phyloP scores from a whole-genome alignment of 2,888 invertebrate genomes.

The Acanthosepion lycidas region DNA sequence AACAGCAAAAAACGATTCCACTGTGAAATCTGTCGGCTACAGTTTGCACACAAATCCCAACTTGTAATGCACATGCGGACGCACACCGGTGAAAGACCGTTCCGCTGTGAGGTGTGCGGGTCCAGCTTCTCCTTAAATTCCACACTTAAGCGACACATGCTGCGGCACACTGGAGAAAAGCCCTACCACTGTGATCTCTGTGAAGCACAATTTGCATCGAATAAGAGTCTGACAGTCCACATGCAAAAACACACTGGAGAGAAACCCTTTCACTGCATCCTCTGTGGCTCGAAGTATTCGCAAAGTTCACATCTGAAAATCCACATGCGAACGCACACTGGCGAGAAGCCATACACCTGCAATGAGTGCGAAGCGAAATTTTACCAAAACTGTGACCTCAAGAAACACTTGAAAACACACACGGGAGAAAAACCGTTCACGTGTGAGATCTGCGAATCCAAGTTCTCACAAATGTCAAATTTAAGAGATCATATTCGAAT shows the following conservation, averaged over 20 bases:
- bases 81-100: not conserved
- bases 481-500: not conserved
- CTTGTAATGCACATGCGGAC: conserved; percentile 23
- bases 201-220: not conserved
- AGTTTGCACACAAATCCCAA: conserved; percentile 24
- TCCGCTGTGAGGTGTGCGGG: not conserved
- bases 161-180: not conserved
- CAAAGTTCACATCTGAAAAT: not conserved
- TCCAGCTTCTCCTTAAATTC: not conserved
- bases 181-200: not conserved
- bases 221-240: not conserved
- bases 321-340: not conserved
- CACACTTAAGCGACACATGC: not conserved
- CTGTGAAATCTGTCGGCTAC: not conserved
- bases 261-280: not conserved
- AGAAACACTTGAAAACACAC: not conserved
- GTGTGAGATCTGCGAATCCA: not conserved
- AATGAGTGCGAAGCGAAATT: not conserved
- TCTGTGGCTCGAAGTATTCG: not conserved
- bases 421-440: not conserved
- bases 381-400: not conserved
- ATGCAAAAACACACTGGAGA: not conserved
- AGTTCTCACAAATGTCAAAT: not conserved
- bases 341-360: not conserved
- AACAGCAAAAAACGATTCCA: not conserved